phyloP scores from a whole-genome alignment of 1,140 invertebrate species.

The Macrostomum lignano region DNA sequence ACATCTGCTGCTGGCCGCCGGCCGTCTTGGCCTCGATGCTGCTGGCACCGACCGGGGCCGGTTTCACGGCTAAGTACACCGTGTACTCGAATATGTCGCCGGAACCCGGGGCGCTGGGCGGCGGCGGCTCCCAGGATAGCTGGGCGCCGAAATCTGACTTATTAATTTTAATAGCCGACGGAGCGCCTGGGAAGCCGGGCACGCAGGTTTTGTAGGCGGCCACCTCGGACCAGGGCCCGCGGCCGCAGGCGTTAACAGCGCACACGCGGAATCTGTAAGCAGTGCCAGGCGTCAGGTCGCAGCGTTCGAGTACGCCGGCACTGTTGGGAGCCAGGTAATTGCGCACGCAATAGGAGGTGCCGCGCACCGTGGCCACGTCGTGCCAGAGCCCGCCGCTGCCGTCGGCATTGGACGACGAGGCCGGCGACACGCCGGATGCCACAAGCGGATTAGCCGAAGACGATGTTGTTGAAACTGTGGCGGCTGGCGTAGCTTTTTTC shows the following conservation, averaged over 20 bases:
- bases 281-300: constrained; percentile 54
- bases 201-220: constrained; percentile 82
- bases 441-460: constrained; percentile 7
- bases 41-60: constrained; percentile 11
- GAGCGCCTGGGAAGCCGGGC: constrained; percentile 79
- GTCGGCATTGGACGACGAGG: constrained; percentile 13
- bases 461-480: constrained; percentile 33
- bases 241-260: constrained; percentile 74
- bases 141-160: constrained; percentile 72
- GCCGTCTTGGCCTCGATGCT: constrained; percentile 17
- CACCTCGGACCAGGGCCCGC: constrained; percentile 72
- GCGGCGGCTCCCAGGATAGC: constrained; percentile 83
- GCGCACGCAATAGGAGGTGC: constrained; percentile 37
- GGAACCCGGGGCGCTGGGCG: constrained; percentile 51
- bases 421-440: too few relatives aligned
- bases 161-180: constrained; percentile 89
- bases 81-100: constrained; percentile 89
- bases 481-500: neutral
- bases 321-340: constrained; percentile 33
- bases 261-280: constrained; percentile 86
- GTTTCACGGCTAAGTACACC: constrained; percentile 75
- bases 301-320: constrained; percentile 16
- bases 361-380: constrained; percentile 50
- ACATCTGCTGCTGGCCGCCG: constrained; percentile 37
- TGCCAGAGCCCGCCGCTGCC: constrained; percentile 39